Base-by-base conservation (phyloP, 2,797 vertebrate species). In the Centroberyx gerrardi region DNA sequence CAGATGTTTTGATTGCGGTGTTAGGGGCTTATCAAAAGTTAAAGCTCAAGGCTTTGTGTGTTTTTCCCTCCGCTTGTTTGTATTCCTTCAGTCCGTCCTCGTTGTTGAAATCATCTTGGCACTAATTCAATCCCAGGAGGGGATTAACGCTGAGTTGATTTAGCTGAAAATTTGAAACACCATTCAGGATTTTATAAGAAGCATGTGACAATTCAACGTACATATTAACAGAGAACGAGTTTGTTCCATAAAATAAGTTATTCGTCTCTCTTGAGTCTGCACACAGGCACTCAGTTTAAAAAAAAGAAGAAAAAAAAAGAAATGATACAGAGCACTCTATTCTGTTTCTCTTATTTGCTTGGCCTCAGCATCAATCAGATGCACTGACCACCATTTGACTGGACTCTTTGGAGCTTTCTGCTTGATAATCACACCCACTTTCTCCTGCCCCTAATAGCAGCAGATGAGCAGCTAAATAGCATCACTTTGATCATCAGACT, bases 1-100 rank as follows among this genome's bases (percentile, higher is more conserved):
- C 95, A 93, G 94, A 94, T 95, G 94, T 95, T 94, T 94, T 92
- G 93, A 95, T 95, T 94, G 90, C 90, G 80, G 88, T 84, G 83
- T 92, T 91, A 80, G 89, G 76, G 64, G 90, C 92, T 96, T 95
- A 96, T 95, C 94, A 90, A 87, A 94, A 93, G 90, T 93, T 93
- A 88, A 94, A 91, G 92, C 94, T 92, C 90, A 91, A 91, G 92
- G 92, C 90, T 93, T 90, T 93, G 88, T 90, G 90, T 87, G 88
- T 85, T 89, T 90, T 87, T 84, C 69, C 71, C 62, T 81, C 74
- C 54, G 74, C 73, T 78, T 87, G 84, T 90, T 88, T 86, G 73
- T 91, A 77, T 94, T 91, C 73, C 63, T 77, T 88, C 69, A 87
- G 87, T 87, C 67, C 81, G 88, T 90, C 91, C 83, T 87, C 74